These are phyloP conservation scores for Neostethus bicornis DNA, from an alignment of 2,797 vertebrate genomes.

Conservation along the genomic window DNA sequence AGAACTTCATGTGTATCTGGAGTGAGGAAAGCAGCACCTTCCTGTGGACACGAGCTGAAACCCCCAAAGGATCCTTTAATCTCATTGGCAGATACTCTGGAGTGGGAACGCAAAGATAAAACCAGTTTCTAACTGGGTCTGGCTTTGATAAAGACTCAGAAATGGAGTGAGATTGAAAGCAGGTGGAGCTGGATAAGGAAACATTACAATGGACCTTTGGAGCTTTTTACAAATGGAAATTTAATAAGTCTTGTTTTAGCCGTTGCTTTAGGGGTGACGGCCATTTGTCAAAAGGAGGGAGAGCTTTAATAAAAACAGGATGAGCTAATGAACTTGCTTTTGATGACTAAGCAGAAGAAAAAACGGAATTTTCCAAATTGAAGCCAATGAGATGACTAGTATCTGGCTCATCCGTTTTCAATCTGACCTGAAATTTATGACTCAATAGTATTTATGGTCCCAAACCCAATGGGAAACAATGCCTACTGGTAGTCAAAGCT, in stretches of 20 bases:
- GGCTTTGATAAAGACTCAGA: slow-evolving; percentile 68
- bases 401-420: no score
- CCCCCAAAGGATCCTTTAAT: slow-evolving; percentile 53
- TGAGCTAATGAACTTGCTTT: slow-evolving; percentile 1
- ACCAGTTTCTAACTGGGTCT: slow-evolving; percentile 61
- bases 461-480: no score
- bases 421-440: no score
- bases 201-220: slow-evolving; percentile 16
- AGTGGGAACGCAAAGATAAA: slow-evolving; percentile 66
- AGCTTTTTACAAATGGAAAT: slow-evolving; percentile 45
- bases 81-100: slow-evolving; percentile 58
- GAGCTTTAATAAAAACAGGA: slow-evolving; percentile 8
- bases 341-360: background rate
- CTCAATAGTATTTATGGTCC: no score
- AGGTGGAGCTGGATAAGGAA: slow-evolving; percentile 57
- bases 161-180: slow-evolving; percentile 62
- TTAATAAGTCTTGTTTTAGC: slow-evolving; percentile 34
- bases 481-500: no score
- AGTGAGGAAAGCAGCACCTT: slow-evolving; percentile 44
- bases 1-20: slow-evolving; percentile 15
- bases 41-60: slow-evolving; percentile 33
- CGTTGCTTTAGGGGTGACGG: slow-evolving; percentile 2
- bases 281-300: slow-evolving; percentile 24
- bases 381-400: no score
- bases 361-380: no score